These are phyloP conservation scores for human (Homo sapiens) DNA, from an alignment of 2,113 vertebrate species.

Conservation along the genomic window GRCh38 chr5:113279001-113279500, in stretches of 20 bases:
- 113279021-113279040: neutral
- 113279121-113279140: neutral
- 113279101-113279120: slow-evolving; percentile 8
- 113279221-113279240: neutral
- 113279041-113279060: neutral
- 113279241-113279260: neutral
- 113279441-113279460: slow-evolving; percentile 66
- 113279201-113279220: neutral
- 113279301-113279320: slow-evolving; percentile 54
- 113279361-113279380: slow-evolving; percentile 21
- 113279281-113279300: neutral
- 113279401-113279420: slow-evolving; percentile 51
- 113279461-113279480: slow-evolving; percentile 69
- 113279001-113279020: neutral
- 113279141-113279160: slow-evolving; percentile 42
- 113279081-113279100: slow-evolving; percentile 16
- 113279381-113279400: slow-evolving; percentile 47
- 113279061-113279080: neutral
- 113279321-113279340: slow-evolving; percentile 25
- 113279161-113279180: slow-evolving; percentile 15
- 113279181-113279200: neutral
- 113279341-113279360: slow-evolving; percentile 51
- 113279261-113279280: neutral
- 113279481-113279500: slow-evolving; percentile 66
- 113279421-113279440: slow-evolving; percentile 62